Evolutionary conservation across 2,113 vertebrate species (phyloP).

Genomic region (Nothoprocta perdicaria): DNA sequence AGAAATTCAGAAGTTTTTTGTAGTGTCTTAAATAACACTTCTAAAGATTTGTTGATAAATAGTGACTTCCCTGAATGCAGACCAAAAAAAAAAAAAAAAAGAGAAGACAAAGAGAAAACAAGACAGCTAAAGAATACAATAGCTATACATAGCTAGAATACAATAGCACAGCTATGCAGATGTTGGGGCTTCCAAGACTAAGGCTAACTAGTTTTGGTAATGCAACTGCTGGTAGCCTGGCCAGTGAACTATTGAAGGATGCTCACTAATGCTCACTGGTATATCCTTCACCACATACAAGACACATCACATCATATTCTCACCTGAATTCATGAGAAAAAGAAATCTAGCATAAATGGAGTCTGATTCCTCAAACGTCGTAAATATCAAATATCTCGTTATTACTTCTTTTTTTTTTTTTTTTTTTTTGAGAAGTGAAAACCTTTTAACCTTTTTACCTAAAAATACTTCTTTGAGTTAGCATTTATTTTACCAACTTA

Average conservation of each 20-base stretch:
- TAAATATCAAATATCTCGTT: background rate
- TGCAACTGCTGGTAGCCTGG: background rate
- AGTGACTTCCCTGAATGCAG: background rate
- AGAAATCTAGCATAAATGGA: background rate
- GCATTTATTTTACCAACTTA: background rate
- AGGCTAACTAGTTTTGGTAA: background rate
- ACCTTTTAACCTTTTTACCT: background rate
- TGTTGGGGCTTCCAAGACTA: background rate
- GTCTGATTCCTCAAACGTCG: background rate
- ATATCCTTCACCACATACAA: background rate
- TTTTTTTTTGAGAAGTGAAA: background rate
- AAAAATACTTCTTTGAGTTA: background rate
- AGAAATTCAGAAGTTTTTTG: background rate
- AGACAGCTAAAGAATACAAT: background rate
- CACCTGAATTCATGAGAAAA: background rate
- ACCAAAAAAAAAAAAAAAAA: background rate
- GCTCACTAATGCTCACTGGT: background rate
- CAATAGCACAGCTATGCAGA: background rate
- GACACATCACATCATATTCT: background rate
- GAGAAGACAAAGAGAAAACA: too few relatives aligned
- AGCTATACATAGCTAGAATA: background rate
- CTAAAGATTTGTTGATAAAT: background rate
- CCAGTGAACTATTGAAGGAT: accelerated
- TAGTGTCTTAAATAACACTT: background rate
- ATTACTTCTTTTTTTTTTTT: background rate